Conservation (phyloP, 2,797 vertebrate species). For the Chrosomus eos region DNA sequence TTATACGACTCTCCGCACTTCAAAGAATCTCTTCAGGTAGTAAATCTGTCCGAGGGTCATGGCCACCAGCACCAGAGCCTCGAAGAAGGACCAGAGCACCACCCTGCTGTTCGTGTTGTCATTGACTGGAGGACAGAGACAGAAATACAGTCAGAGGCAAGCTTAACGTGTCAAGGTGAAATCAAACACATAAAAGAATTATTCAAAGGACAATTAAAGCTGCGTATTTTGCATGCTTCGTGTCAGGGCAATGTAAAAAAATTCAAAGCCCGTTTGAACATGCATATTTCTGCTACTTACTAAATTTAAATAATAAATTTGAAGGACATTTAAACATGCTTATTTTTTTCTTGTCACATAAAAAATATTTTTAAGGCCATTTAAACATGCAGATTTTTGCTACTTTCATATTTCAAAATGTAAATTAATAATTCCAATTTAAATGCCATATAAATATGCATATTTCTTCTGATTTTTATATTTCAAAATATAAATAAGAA, state of each 20-base stretch:
- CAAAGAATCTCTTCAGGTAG: conserved; percentile 99
- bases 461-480: background rate
- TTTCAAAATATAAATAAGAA: background rate
- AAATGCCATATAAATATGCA: too few relatives aligned
- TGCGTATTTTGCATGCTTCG: background rate
- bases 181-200: background rate
- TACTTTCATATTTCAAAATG: background rate
- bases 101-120: conserved; percentile 99
- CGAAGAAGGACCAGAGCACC: conserved; percentile 99
- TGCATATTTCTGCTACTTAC: background rate
- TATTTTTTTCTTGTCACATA: too few relatives aligned
- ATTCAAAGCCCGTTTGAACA: background rate
- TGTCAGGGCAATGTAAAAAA: too few relatives aligned
- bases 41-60: conserved; percentile 99
- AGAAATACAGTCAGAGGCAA: background rate
- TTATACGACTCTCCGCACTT: conserved; percentile 98
- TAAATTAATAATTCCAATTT: too few relatives aligned
- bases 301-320: background rate
- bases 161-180: background rate
- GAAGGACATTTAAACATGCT: background rate
- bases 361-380: too few relatives aligned
- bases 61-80: conserved; percentile 97
- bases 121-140: conserved; percentile 81
- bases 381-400: background rate
- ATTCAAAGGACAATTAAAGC: background rate